A percentile compares a stretch with the other conserved stretches of the same genome.
phyloP scores from a whole-genome alignment of 2,888 invertebrate genomes.

The Cabera pusaria region DNA sequence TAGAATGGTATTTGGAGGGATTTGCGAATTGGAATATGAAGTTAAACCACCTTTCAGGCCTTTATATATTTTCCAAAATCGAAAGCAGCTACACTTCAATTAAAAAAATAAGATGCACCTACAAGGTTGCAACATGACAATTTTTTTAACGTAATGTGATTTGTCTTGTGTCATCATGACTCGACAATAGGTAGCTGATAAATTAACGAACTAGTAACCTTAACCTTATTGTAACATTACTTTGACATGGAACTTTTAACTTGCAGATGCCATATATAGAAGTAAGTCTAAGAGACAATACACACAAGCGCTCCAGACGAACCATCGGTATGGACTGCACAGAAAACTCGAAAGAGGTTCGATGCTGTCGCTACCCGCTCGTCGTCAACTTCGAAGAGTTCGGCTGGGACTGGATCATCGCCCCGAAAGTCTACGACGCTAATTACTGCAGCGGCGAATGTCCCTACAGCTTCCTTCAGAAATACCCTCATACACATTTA shows the following conservation, averaged over 20 bases:
- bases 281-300: conserved; percentile 75
- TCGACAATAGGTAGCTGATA: too few species aligned
- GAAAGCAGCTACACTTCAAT: too few species aligned
- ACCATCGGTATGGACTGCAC: conserved; percentile 93
- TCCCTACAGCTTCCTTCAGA: conserved; percentile 92
- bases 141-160: too few species aligned
- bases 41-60: too few species aligned
- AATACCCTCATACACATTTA: conserved; percentile 94
- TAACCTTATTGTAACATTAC: too few species aligned
- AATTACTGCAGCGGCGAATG: conserved; percentile 98
- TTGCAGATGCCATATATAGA: conserved; percentile 81
- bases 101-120: too few species aligned
- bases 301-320: conserved; percentile 87
- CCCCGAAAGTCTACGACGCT: conserved; percentile 96
- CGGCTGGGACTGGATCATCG: conserved; percentile 99
- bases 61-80: too few species aligned
- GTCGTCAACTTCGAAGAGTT: conserved; percentile 97
- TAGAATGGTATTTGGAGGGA: neutral
- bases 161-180: too few species aligned
- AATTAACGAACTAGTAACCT: too few species aligned
- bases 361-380: conserved; percentile 97
- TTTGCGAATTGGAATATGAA: neutral
- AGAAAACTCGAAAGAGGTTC: conserved; percentile 89
- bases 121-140: too few species aligned
- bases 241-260: too few species aligned